Conservation (phyloP, 1,140 invertebrate genomes). For the Rhyacophila brunnea region DNA sequence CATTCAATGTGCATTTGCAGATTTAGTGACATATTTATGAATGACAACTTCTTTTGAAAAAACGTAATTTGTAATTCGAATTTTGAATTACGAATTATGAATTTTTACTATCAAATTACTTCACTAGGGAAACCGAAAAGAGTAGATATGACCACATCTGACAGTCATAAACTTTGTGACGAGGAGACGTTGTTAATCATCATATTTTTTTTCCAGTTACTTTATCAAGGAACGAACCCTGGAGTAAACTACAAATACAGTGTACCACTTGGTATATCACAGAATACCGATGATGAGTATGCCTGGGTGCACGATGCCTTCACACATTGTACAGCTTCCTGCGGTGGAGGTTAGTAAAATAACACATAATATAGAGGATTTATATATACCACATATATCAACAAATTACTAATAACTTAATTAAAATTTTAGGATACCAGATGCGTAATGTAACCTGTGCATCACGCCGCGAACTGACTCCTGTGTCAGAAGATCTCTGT, state of each 20-base stretch:
- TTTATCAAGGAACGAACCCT: conserved; percentile 83
- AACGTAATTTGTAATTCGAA: no score
- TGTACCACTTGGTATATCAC: conserved; percentile 70
- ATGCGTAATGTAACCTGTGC: conserved; percentile 71
- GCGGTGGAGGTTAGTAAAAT: conserved; percentile 74
- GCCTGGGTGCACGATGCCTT: conserved; percentile 79
- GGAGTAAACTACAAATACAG: conserved; percentile 92
- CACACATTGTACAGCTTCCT: conserved; percentile 75
- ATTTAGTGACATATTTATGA: no score
- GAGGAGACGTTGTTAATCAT: no score
- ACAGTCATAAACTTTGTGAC: no score
- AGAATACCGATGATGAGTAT: conserved; percentile 69
- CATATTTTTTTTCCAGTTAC: conserved; percentile 63
- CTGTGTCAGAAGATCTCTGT: conserved; percentile 74
- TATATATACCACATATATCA: not conserved
- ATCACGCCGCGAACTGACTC: conserved; percentile 63
- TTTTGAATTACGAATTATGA: no score
- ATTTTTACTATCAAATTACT: no score
- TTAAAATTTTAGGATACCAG: conserved; percentile 66
- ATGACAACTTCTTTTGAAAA: no score
- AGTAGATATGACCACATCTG: no score
- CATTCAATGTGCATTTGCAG: no score
- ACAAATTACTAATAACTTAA: not conserved
- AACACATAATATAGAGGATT: not conserved
- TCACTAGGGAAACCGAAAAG: no score